Evolutionary conservation across 64 coral and sea anemone genomes (phyloP).

Genomic region (Stylophora pistillata): DNA sequence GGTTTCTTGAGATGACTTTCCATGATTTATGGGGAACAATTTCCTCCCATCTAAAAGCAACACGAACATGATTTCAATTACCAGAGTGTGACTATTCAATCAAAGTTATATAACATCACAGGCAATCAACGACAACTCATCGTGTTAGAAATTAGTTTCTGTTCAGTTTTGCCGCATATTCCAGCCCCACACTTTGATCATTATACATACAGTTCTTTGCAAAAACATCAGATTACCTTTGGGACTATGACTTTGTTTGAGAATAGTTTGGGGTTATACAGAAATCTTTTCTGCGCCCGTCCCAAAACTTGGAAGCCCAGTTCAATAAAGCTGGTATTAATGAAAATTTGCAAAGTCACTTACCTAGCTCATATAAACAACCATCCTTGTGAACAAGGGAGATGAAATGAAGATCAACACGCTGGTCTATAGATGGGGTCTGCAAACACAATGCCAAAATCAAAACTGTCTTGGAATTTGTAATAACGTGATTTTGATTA

Average conservation of each 20-base stretch:
- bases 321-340: not conserved
- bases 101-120: not conserved
- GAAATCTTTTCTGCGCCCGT: not conserved
- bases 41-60: slow-evolving; percentile 81
- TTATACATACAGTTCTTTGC: no score
- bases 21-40: slow-evolving; percentile 93
- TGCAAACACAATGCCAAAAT: slow-evolving; percentile 6
- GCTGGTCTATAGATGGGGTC: slow-evolving; percentile 79
- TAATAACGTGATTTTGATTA: no score
- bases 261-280: no score
- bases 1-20: slow-evolving; percentile 58
- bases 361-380: slow-evolving; percentile 87
- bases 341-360: not conserved
- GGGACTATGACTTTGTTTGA: no score
- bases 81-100: not conserved
- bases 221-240: no score
- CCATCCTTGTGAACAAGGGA: slow-evolving; percentile 94
- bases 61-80: not conserved
- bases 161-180: no score
- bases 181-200: no score
- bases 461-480: not conserved
- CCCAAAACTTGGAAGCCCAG: not conserved
- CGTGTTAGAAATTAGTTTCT: no score
- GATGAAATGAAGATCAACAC: slow-evolving; percentile 92
- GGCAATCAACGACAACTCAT: no score